Percentiles rank a stretch among this genome's conserved stretches.
phyloP scores from a whole-genome alignment of 2,888 invertebrate genomes.

The Troides oblongomaculatus region DNA sequence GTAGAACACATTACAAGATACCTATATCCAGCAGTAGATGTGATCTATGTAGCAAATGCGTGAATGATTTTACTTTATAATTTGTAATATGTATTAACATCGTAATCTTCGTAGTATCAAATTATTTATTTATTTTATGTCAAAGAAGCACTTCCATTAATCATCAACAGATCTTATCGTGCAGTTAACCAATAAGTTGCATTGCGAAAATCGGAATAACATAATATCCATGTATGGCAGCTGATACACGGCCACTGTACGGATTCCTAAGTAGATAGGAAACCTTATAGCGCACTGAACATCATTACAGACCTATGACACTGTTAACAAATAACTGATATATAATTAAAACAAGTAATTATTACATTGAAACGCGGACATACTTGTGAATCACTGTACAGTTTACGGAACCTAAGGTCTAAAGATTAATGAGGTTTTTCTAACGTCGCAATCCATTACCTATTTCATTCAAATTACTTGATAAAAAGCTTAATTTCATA shows the following conservation, averaged over 20 bases:
- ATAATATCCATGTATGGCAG: slow-evolving; percentile 6
- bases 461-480: background rate
- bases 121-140: no score
- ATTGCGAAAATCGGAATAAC: slow-evolving; percentile 10
- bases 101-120: no score
- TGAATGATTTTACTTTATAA: no score
- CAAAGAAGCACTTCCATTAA: background rate
- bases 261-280: slow-evolving; percentile 29
- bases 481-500: no score
- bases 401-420: background rate
- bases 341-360: background rate
- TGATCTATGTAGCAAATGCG: no score
- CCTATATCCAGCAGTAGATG: no score
- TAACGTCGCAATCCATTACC: background rate
- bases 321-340: slow-evolving; percentile 7
- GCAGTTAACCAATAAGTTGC: background rate
- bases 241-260: slow-evolving; percentile 9
- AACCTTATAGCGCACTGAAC: slow-evolving; percentile 23
- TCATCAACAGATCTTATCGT: background rate
- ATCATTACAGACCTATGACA: slow-evolving; percentile 9
- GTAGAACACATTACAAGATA: no score
- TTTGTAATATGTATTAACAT: no score
- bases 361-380: background rate
- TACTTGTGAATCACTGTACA: no score
- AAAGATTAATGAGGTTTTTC: background rate